Base-by-base conservation (phyloP, 2,888 invertebrate species). In the Sinhomidia bicolor region DNA sequence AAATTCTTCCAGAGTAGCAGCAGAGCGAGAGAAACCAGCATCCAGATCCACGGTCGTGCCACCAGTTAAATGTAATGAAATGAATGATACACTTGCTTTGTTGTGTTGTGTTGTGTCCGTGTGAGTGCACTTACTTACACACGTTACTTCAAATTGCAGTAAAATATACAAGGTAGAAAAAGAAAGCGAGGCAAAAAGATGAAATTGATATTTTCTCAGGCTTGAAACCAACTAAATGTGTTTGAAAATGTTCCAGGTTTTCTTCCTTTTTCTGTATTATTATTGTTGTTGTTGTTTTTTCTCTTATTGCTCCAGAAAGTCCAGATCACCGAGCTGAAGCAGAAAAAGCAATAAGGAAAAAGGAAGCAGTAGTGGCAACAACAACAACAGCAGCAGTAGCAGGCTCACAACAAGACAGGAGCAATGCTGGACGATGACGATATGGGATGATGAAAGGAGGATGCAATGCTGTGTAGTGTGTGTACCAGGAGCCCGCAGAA, bases 1-100 rank as follows among this genome's bases (percentile, higher is more conserved):
- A 57, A 80, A 86, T 80, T 80, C 80, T 51, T 86, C 79, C 85
- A 79, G 85, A 78, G 85, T 85, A 47, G 44, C n/a, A 65, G 26
- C 26, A 26, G 65, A 82, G 82, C 44, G 54, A 85, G 17, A 62
- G 51, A 41, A 54, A 85, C 51, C 47, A 79, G 51, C 57, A 78
- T 60, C 47, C 23, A 76, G n/a, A 23, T n/a, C n/a, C 41, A 26
- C 60, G 9, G 71, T 23, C 26, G 79, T 54, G 57, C 60, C 60
- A 76, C 36, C 23, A 44, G 62, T 36, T 4, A 68, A 80, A 71
- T 57, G 68, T 80, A 80, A 85, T 85, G 85, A 78, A 83, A 83
- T 83, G 83, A 83, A 65, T 82, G 81, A 65, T 82, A 82, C 81
- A 60, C 60, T 80, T 80, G 80, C 62, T 80, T 41, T n/a, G n/a